Base-by-base conservation (phyloP, 2,888 invertebrate genomes). In the Incurvaria masculella region DNA sequence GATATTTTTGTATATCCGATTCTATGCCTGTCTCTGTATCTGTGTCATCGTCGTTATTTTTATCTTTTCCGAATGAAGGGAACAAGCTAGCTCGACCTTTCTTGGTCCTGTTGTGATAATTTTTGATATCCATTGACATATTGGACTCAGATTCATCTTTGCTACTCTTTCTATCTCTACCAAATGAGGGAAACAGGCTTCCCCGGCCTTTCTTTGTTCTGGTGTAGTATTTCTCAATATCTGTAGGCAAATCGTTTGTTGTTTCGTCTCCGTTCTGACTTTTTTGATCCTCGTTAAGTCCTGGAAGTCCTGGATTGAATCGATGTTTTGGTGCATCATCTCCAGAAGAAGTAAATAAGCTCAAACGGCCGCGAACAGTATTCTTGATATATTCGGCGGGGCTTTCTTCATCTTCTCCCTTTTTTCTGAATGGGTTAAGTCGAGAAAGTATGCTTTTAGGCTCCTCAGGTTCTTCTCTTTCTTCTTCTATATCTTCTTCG, bases 341-440 rank as follows among this genome's bases (percentile, higher is more conserved):
- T 3, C 74, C 73, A 57, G 75, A 76, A 20, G 75, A 70, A 38
- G 75, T 75, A 48, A 76, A 74, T 42, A 75, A 55, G 53, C 76
- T 76, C 5, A 72, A 57, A 11, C 75, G 64, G 19, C 75, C 75
- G 58, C 68, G 72, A 61, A 65, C 66, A 3, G 68, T 66, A 55
- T 66, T 68, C 54, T 71, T 73, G 6, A 70, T 57, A 51, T 68
- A 66, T 38, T 73, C 73, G 16, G 67, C 53, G 20, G 73, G 68
- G 54, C 55, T 68, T 51, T 78, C 76, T 72, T 27, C 63, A 57
- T 58, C 18, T 16, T 41, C 18, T 16, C 41, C 41, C 17, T 17
- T 41, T n/a, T 68, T 75, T 53, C 63, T 66, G 47, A 66, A 64
- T 44, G 41, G 41, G 14, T 41, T 41, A 5, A 69, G 53, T 53